Base-by-base conservation (phyloP, 30 jellyfish, hydroid and myxozoan genomes). In the Mastigias papua region DNA sequence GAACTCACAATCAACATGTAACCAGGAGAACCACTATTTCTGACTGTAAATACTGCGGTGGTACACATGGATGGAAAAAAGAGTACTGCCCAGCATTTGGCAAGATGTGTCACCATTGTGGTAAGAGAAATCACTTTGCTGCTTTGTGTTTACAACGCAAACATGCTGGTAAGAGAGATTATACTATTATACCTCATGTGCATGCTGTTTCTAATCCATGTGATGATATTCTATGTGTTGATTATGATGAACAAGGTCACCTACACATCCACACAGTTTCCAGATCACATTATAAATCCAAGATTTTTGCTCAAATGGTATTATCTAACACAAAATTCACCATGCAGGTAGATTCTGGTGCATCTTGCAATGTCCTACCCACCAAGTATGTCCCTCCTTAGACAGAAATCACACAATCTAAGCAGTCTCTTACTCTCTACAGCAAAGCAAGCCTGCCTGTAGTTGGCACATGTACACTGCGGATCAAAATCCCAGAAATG, bases 41-140 rank as follows among this genome's bases (percentile, higher is more conserved):
- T 9, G 74, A 51, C 37, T 75, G 73, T 57, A 75, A n/a, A n/a
- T n/a, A n/a, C n/a, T n/a, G n/a, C n/a, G n/a, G n/a, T n/a, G n/a
- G n/a, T n/a, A n/a, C n/a, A n/a, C n/a, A n/a, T n/a, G n/a, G n/a
- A n/a, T n/a, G n/a, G n/a, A n/a, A n/a, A n/a, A n/a, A n/a, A n/a
- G 49, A 75, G 48, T 48, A 16, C 31, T 76, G 87, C 74, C 87
- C 87, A 48, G 87, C 87, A 25, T 76, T 7, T 50, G 87, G 75
- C 25, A 42, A 48, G 48, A n/a, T 48, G 28, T 76, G 87, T 30
- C 26, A 54, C 26, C 51, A 51, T 48, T 76, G 78, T 48, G 87
- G 87, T 57, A 48, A 76, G 75, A 76, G 34, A 72, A n/a, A n/a
- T n/a, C n/a, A n/a, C n/a, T n/a, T n/a, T n/a, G n/a, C n/a, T n/a